Evolutionary conservation across 1,140 invertebrate genomes (phyloP), one percentile per base, ranked within the genome.

Genomic region (Melanaphis sacchari): DNA sequence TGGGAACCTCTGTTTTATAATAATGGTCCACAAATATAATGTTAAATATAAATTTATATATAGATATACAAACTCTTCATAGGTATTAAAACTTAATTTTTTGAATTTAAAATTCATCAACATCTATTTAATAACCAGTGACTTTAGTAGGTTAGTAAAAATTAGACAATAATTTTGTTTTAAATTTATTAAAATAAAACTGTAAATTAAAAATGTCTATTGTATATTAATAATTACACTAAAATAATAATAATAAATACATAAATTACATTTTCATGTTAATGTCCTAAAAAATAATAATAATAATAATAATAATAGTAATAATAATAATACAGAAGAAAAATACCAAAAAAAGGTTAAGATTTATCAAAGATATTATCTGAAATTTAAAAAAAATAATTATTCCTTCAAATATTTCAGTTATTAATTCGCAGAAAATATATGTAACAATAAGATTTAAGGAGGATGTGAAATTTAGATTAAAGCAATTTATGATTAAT

Each of bases 171-270:
- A 66, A 91, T 76, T 36, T 66, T 66, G 24, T 91, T 76, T 91
- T 76, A 43, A 76, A 76, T 91, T n/a, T 91, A 91, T 76, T 91
- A 76, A 91, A 91, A 91, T 91, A 76, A 91, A 91, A 91, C 21
- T 91, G 31, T 91, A 76, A 91, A 91, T 91, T 22, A 59, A 76
- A 91, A 91, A 43, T 66, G 15, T 91, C 90, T 91, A 91, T 91
- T 91, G 38, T 90, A 90, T 76, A 76, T 81, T 76, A 91, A 91
- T 81, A 91, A 91, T 43, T 91, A 91, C 22, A 81, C 90, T 91
- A 76, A 91, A 91, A 91, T 91, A 91, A 91, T 91, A 91, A 91
- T 43, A 90, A 90, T 54, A 52, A 90, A 59, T 38, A 91, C 26
- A 91, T 76, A 43, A 76, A 91, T 43, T 76, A 91, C 54, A 81